Evolutionary conservation across 2,888 invertebrate genomes (phyloP).

Genomic region (Monoplex corrugatus): DNA sequence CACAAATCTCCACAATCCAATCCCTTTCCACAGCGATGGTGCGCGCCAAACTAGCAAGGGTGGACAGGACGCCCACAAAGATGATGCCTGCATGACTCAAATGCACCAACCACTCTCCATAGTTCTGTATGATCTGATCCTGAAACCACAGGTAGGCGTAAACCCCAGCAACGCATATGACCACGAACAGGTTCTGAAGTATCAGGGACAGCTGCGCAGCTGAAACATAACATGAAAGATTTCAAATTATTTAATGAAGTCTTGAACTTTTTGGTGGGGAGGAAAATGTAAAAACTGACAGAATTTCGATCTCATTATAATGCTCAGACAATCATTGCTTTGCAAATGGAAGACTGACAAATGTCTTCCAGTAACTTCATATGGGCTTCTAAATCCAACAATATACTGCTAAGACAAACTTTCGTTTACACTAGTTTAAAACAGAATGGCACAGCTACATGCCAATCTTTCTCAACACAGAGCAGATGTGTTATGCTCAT

Average conservation of each 20-base stretch:
- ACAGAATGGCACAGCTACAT: too few species aligned
- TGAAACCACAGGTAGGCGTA: constrained; percentile 73
- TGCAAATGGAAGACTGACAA: too few species aligned
- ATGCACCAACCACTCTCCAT: constrained; percentile 23
- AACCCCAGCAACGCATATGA: constrained; percentile 80
- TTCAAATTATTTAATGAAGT: not conserved
- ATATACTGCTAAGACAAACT: not conserved
- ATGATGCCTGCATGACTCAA: constrained; percentile 46
- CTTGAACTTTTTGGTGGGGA: not conserved
- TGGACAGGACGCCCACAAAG: constrained; percentile 78
- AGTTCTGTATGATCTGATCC: constrained; percentile 52
- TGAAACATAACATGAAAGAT: constrained; percentile 65
- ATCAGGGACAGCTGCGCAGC: constrained; percentile 81
- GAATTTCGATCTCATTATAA: too few species aligned
- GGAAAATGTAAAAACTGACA: too few species aligned
- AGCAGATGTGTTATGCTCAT: too few species aligned
- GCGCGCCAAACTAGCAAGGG: constrained; percentile 80
- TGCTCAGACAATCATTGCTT: too few species aligned
- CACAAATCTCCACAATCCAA: constrained; percentile 83
- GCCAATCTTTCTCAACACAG: too few species aligned
- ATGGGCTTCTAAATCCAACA: too few species aligned
- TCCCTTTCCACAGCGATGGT: constrained; percentile 81
- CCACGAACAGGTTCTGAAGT: constrained; percentile 82
- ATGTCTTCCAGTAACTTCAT: too few species aligned
- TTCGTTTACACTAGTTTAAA: too few species aligned